Base-by-base conservation (phyloP, 23 tunicate species). In the Ascidia mentula region DNA sequence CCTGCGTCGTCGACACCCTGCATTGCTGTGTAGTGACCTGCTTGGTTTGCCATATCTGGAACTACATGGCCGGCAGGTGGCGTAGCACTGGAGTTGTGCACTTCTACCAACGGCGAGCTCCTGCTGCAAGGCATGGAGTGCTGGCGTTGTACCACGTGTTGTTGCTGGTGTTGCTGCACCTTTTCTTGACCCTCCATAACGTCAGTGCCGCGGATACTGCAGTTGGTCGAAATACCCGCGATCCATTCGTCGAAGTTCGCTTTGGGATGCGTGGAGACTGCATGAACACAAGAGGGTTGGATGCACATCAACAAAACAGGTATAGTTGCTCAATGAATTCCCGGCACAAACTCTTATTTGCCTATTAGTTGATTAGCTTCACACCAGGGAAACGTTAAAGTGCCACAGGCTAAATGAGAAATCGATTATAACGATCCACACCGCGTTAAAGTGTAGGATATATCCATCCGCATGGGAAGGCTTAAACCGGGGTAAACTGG, bases 51-150 rank as follows among this genome's bases (percentile, higher is more conserved):
- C 13, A 53, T 28, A 53, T 26, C 7, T 28, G 7, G 65, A 6
- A 53, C 65, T 28, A 53, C 24, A 3, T 9, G 65, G 65, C 65
- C 65, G 65, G 65, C 65, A 53, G 65, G 65, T 53, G 65, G 65
- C 65, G 65, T 53, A 53, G 65, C 65, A 28, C 65, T 53, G 65
- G 65, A 20, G 65, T 28, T 53, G 65, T 53, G 65, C 65, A 53
- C 28, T 20, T 53, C 65, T 20, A 53, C 65, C 24, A 28, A 5
- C 13, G 65, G 65, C 13, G 65, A 53, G 7, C 65, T 9, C 13
- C 65, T 53, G 65, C 24, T 53, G 65, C 65, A 53, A 20, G 65
- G 65, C 65, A 53, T 53, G 13, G 65, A 53, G 65, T 53, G 65
- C 65, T 53, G 65, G 22, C 65, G 65, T 53, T 53, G 65, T 5